phyloP scores from a whole-genome alignment of 1,140 invertebrate genomes.

The Cotesia glomerata region DNA sequence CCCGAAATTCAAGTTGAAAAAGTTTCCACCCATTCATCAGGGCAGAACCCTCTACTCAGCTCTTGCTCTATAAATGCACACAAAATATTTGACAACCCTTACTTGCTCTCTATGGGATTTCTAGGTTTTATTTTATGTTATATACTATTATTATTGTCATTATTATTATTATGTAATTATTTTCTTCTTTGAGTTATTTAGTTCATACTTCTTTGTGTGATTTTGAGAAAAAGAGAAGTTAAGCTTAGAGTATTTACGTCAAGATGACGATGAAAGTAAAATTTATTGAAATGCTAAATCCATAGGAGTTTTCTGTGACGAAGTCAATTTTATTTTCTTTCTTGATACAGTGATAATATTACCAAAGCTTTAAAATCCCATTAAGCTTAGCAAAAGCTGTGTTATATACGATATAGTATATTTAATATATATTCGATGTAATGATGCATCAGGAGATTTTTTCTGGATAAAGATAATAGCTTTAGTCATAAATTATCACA shows the following conservation, averaged over 20 bases:
- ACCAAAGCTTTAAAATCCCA: constrained; percentile 10
- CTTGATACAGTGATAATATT: constrained; percentile 8
- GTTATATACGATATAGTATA: background rate
- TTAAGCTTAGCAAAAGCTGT: background rate
- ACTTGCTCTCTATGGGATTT: background rate
- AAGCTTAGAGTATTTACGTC: background rate
- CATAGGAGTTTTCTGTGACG: constrained; percentile 10
- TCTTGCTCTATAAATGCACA: background rate
- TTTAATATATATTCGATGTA: background rate
- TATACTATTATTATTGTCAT: background rate
- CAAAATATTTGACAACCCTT: constrained; percentile 1
- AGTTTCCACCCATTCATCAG: constrained; percentile 19
- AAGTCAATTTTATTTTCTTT: constrained; percentile 25
- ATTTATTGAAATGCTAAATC: constrained; percentile 31
- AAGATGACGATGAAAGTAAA: constrained; percentile 9
- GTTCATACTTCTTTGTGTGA: background rate
- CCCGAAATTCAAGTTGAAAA: constrained; percentile 16
- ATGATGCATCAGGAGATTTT: no score
- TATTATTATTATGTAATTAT: background rate
- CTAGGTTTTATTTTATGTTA: no score
- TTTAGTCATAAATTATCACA: no score
- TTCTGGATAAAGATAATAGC: no score
- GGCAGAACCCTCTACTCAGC: background rate
- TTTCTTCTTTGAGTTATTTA: background rate
- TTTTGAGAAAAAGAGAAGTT: background rate